A percentile compares a stretch with the other conserved stretches of the same genome.
Evolutionary conservation across 2,113 vertebrate species (phyloP).

Genomic region (Stercorarius parasiticus): DNA sequence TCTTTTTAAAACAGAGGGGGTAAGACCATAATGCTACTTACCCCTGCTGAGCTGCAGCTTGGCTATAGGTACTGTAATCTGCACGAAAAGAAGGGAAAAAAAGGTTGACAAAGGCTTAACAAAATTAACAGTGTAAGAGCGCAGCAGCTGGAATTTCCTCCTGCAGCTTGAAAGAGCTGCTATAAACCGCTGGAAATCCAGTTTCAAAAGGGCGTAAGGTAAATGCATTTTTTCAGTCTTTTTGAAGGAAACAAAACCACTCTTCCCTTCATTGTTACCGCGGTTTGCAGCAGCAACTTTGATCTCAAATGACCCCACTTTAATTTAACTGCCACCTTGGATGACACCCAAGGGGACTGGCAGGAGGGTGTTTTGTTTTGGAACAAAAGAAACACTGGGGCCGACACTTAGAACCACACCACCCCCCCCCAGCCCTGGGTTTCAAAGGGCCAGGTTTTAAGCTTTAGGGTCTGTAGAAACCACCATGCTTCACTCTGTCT

Average conservation of each 20-base stretch:
- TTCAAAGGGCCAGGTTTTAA: background rate
- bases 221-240: slow-evolving; percentile 6
- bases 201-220: background rate
- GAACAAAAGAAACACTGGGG: background rate
- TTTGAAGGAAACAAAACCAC: background rate
- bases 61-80: slow-evolving; percentile 97
- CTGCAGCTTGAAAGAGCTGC: background rate
- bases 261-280: slow-evolving; percentile 1
- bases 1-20: background rate
- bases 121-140: background rate
- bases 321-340: slow-evolving; percentile 31
- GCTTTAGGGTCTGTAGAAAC: background rate
- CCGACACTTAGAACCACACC: background rate
- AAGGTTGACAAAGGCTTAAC: background rate
- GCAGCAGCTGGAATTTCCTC: slow-evolving; percentile 47
- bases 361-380: background rate
- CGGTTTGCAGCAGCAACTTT: slow-evolving; percentile 8
- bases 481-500: background rate
- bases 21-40: slow-evolving; percentile 70
- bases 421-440: background rate
- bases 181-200: background rate
- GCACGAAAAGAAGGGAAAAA: background rate
- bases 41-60: slow-evolving; percentile 92
- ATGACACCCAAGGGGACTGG: background rate
- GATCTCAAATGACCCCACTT: slow-evolving; percentile 32